Conservation (phyloP, 2,888 invertebrate species). For the Aspidiotus destructor region DNA sequence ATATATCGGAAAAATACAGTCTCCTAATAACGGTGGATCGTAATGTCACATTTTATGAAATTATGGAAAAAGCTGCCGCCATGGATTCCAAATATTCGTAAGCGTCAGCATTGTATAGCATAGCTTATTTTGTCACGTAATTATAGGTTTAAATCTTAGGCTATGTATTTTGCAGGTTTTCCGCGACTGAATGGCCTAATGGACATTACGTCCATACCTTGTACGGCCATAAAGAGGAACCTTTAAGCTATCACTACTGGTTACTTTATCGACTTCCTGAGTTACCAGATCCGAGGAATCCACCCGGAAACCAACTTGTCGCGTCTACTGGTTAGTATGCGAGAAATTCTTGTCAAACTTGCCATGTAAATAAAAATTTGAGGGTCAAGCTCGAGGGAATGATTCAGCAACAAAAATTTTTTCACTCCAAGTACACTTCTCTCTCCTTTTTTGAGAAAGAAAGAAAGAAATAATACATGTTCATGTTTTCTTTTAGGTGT, state of each 20-base stretch:
- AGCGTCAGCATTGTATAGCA: background rate
- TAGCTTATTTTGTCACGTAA: background rate
- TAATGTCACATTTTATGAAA: slow-evolving; percentile 53
- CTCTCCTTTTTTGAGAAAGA: too few relatives aligned
- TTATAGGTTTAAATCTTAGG: background rate
- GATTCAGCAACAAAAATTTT: too few relatives aligned
- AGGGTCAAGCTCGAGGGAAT: too few relatives aligned
- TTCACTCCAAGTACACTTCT: background rate
- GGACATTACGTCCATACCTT: slow-evolving; percentile 85
- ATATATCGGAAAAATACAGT: slow-evolving; percentile 71
- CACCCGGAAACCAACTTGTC: slow-evolving; percentile 77
- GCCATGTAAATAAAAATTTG: too few relatives aligned
- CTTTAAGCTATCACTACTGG: slow-evolving; percentile 81
- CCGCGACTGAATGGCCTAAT: slow-evolving; percentile 82
- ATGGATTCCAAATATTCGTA: slow-evolving; percentile 48
- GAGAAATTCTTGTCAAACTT: too few relatives aligned
- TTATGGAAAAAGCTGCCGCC: slow-evolving; percentile 65
- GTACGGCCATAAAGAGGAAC: slow-evolving; percentile 67
- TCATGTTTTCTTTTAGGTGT: slow-evolving; percentile 53
- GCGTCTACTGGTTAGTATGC: slow-evolving; percentile 67
- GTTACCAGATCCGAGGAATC: slow-evolving; percentile 66
- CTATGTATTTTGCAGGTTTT: slow-evolving; percentile 49
- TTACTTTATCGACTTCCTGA: slow-evolving; percentile 71
- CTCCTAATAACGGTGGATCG: slow-evolving; percentile 64
- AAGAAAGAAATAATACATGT: slow-evolving; percentile 1